phyloP scores from a whole-genome alignment of 2,888 invertebrate species.

The Noctua pronuba region DNA sequence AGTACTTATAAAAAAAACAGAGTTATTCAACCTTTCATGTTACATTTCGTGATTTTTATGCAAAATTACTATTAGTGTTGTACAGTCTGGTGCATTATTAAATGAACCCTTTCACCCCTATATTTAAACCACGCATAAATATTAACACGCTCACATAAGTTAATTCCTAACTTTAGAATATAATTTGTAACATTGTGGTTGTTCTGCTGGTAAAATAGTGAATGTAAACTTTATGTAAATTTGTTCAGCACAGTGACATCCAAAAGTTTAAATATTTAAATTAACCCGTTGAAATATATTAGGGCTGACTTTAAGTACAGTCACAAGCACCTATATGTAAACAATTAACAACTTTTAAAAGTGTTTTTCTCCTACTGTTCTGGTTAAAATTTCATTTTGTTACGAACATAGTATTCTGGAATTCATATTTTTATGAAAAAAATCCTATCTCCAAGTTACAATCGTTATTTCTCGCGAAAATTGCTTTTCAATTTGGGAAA shows the following conservation, averaged over 20 bases:
- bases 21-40: background rate
- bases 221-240: slow-evolving; percentile 56
- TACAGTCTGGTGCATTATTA: slow-evolving; percentile 1
- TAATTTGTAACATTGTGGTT: slow-evolving; percentile 41
- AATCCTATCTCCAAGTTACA: too few species aligned
- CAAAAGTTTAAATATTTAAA: slow-evolving; percentile 52
- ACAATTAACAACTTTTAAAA: too few species aligned
- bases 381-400: too few species aligned
- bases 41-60: slow-evolving; percentile 1
- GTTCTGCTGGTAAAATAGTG: slow-evolving; percentile 31
- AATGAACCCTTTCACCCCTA: background rate
- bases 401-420: too few species aligned
- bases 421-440: too few species aligned
- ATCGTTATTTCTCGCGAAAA: too few species aligned
- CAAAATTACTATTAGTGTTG: background rate
- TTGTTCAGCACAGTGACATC: slow-evolving; percentile 40
- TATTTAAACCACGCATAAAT: slow-evolving; percentile 29
- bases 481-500: too few species aligned
- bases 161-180: slow-evolving; percentile 40
- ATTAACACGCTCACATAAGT: slow-evolving; percentile 29
- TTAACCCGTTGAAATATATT: slow-evolving; percentile 39
- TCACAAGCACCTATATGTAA: too few species aligned
- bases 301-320: slow-evolving; percentile 8
- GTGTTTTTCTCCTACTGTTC: too few species aligned
- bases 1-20: background rate